Conservation (phyloP, 2,888 invertebrate species). For the Pristionchus exspectatus region DNA sequence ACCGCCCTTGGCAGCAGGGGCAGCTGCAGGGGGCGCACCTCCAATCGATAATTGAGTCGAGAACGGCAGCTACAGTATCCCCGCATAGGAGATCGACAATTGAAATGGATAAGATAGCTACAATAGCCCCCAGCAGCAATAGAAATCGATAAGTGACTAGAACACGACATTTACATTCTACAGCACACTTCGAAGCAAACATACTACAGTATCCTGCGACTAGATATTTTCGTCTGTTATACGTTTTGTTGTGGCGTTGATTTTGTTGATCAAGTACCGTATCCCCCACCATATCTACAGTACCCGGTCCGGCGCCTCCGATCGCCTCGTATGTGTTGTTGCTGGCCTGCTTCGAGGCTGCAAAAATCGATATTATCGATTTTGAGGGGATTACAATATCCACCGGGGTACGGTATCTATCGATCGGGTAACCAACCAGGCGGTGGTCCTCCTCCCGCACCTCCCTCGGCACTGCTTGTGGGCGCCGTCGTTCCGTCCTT, state of each 20-base stretch:
- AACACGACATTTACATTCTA: background rate
- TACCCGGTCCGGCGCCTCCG: background rate
- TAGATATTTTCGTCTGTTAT: no score
- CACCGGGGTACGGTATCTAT: background rate
- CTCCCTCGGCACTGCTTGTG: background rate
- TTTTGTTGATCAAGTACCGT: background rate
- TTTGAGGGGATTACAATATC: background rate
- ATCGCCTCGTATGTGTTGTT: conserved; percentile 35
- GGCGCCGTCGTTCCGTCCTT: background rate
- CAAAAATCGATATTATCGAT: background rate
- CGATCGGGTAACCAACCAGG: background rate
- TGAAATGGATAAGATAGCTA: no score
- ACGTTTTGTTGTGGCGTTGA: no score
- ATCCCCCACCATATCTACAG: background rate
- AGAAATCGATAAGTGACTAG: background rate
- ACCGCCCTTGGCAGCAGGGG: background rate
- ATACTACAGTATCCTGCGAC: background rate
- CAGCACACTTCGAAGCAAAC: background rate
- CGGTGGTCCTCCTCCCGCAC: background rate
- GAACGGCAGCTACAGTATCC: background rate
- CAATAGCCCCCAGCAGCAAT: no score
- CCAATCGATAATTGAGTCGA: background rate
- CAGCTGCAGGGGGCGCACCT: background rate
- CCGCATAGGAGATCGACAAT: background rate
- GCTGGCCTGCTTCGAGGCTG: conserved; percentile 20